phyloP scores from a whole-genome alignment of 2,797 vertebrate species.

The Phalanger gymnotis region DNA sequence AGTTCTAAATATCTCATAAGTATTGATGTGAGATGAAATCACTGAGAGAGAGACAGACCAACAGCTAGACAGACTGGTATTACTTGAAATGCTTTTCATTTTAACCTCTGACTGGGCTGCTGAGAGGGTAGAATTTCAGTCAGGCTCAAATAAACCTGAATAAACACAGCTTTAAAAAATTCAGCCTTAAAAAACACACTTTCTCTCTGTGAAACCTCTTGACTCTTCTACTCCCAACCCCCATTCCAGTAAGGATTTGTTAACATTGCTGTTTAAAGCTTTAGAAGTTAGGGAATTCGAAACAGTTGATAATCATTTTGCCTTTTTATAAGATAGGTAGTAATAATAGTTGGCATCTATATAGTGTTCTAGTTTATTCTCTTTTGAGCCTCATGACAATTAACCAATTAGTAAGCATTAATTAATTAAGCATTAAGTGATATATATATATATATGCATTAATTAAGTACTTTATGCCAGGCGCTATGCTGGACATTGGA shows the following conservation, averaged over 20 bases:
- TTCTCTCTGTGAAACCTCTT: constrained; percentile 30
- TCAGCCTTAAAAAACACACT: neutral
- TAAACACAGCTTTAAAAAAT: constrained; percentile 54
- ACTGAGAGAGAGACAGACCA: neutral
- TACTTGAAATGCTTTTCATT: constrained; percentile 70
- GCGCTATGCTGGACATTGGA: neutral
- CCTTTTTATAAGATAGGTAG: neutral
- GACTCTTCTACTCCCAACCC: neutral
- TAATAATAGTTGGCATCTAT: neutral
- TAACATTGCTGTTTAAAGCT: neutral
- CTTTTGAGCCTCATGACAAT: neutral
- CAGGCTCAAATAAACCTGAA: constrained; percentile 69
- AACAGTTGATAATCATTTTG: neutral
- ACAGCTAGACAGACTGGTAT: constrained; percentile 31
- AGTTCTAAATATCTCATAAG: constrained; percentile 31
- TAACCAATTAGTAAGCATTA: neutral
- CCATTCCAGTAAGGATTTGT: neutral
- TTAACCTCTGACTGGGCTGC: constrained; percentile 65
- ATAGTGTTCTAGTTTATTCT: neutral
- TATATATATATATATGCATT: no score
- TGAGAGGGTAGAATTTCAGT: constrained; percentile 65
- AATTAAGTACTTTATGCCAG: neutral
- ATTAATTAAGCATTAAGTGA: neutral
- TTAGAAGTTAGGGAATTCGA: constrained; percentile 8
- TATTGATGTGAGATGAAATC: constrained; percentile 38